Percentiles rank a stretch among this genome's conserved stretches.
Evolutionary conservation across 2,797 vertebrate species (phyloP).

Genomic region (Malurus splendens): DNA sequence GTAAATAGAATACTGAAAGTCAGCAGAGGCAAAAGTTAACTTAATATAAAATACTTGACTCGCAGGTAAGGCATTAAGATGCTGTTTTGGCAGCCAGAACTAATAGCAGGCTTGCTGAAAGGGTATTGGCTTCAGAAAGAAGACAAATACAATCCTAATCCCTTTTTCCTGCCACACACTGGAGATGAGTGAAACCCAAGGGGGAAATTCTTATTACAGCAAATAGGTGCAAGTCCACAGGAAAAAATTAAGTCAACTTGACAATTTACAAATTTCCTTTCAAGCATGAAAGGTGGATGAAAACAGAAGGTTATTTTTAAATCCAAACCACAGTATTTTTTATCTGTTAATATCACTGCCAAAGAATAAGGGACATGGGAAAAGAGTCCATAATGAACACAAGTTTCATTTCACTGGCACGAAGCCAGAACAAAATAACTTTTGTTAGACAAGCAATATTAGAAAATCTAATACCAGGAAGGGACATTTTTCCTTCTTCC

Average conservation of each 20-base stretch:
- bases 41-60: conserved; percentile 62
- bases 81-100: conserved; percentile 66
- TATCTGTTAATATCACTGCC: conserved; percentile 46
- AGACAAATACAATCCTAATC: conserved; percentile 66
- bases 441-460: conserved; percentile 53
- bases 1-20: conserved; percentile 60
- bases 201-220: conserved; percentile 63
- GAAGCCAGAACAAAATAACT: conserved; percentile 44
- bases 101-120: conserved; percentile 66
- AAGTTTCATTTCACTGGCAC: conserved; percentile 34
- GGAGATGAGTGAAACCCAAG: conserved; percentile 65
- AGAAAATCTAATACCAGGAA: conserved; percentile 46
- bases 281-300: conserved; percentile 54
- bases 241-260: conserved; percentile 73
- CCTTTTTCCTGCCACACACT: conserved; percentile 54
- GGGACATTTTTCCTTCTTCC: conserved; percentile 20
- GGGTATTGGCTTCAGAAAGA: conserved; percentile 61
- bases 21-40: conserved; percentile 61
- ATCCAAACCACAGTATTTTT: conserved; percentile 39
- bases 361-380: conserved; percentile 20
- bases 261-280: conserved; percentile 72
- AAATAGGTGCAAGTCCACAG: conserved; percentile 68
- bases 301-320: conserved; percentile 62
- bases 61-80: conserved; percentile 69
- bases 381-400: conserved; percentile 41